phyloP scores from a whole-genome alignment of 2,113 vertebrate species.

The Mus musculus region DNA sequence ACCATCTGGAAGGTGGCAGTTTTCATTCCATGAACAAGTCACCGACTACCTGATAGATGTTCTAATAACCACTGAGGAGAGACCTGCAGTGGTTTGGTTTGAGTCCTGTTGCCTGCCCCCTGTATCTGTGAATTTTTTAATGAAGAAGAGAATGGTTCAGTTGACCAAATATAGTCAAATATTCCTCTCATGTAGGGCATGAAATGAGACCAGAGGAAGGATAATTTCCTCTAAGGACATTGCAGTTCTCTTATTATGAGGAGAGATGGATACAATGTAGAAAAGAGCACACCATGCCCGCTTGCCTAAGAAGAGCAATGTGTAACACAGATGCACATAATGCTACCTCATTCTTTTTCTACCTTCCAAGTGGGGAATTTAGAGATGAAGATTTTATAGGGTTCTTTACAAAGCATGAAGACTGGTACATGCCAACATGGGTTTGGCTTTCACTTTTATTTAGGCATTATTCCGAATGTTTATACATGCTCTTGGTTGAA shows the following conservation, averaged over 20 bases:
- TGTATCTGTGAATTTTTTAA: background rate
- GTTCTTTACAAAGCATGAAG: background rate
- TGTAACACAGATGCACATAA: background rate
- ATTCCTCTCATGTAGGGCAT: background rate
- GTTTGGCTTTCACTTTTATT: slow-evolving; percentile 48
- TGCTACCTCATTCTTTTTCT: background rate
- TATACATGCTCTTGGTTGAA: background rate
- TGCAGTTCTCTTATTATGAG: background rate
- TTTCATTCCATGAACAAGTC: background rate
- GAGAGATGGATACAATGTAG: background rate
- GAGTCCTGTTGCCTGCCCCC: background rate
- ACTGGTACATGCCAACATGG: background rate
- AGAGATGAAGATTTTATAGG: background rate
- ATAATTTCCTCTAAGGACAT: background rate
- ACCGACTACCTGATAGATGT: background rate
- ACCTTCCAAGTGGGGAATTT: background rate
- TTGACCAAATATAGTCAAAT: background rate
- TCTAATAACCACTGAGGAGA: background rate
- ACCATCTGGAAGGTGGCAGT: background rate
- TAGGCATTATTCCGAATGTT: background rate
- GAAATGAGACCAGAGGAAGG: background rate
- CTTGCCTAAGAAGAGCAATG: background rate
- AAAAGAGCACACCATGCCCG: background rate
- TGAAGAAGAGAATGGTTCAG: background rate
- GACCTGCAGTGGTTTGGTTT: background rate